Base-by-base conservation (phyloP, 2,888 invertebrate genomes). In the Drosophila multiciliata region DNA sequence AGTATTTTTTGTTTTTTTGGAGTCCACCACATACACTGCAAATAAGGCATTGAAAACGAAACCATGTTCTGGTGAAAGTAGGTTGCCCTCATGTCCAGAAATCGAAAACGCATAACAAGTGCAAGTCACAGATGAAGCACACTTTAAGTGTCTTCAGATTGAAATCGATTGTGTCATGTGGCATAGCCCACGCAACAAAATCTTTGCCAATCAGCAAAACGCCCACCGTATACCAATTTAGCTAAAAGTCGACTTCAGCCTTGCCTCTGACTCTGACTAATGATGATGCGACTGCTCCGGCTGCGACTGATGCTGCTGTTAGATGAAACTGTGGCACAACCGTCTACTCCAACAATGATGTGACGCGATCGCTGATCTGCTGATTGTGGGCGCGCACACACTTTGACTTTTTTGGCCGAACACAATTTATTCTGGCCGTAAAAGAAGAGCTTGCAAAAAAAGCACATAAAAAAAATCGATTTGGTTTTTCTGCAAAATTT, bases 41-140 rank as follows among this genome's bases (percentile, higher is more conserved):
- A 20, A 73, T 75, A 89, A 72, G 85, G 85, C 75, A 80, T 73
- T 85, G 85, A 86, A 86, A 86, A 73, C 73, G 85, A 86, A 88
- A 90, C 83, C 83, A 60, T 50, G 83, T 86, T 86, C 85, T 86
- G 90, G 85, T 90, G 85, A 86, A 86, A 86, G 85, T 84, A 80
- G 87, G 76, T 74, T 81, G 72, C 60, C 68, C 67, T 73, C 78
- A 58, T 64, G 61, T 55, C 71, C 77, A 75, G 67, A 72, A 61
- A 75, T 54, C 64, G 65, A 72, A 82, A 80, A 89, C 85, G 90
- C 86, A 87, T 77, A 77, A 70, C 85, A 86, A 86, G 85, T 90
- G 85, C 78, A 85, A 73, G 73, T 75, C 73, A 62, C 58, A 66
- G 66, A 62, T 54, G 52, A 62, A 66, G 58, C 32, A 48, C 63